Conservation (phyloP, 1,140 invertebrate species). For the Zaprionus gabonicus region DNA sequence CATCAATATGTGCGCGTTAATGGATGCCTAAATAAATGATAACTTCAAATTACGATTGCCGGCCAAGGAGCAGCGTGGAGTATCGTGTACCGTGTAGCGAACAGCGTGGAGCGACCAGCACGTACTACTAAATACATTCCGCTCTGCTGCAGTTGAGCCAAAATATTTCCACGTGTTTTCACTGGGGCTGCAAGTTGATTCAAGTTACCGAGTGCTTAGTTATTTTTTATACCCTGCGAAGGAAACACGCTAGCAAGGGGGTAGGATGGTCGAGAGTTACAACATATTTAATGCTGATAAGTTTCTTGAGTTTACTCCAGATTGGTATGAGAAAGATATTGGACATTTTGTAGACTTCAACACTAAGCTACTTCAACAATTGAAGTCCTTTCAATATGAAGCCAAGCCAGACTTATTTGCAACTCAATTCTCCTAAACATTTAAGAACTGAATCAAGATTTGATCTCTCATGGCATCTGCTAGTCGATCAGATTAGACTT, state of each 20-base stretch:
- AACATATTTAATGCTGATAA: too few species aligned
- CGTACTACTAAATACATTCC: conserved; percentile 79
- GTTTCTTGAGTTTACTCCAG: too few species aligned
- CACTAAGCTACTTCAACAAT: too few species aligned
- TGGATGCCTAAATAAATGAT: conserved; percentile 82
- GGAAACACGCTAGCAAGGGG: neutral
- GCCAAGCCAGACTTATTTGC: too few species aligned
- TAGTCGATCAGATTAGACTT: neutral
- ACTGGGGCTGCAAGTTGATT: conserved; percentile 28
- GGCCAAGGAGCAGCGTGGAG: conserved; percentile 11
- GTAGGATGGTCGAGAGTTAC: neutral
- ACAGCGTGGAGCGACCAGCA: conserved; percentile 38
- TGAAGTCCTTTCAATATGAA: too few species aligned
- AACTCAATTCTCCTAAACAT: too few species aligned
- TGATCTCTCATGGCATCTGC: neutral
- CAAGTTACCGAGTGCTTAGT: conserved; percentile 42
- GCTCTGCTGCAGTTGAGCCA: conserved; percentile 68
- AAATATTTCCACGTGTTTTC: conserved; percentile 79
- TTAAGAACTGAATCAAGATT: neutral
- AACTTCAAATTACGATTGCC: conserved; percentile 81
- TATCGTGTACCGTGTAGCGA: neutral
- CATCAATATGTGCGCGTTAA: conserved; percentile 81
- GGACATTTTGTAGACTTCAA: too few species aligned
- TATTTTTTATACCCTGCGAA: conserved; percentile 28
- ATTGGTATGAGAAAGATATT: too few species aligned